Base-by-base conservation (phyloP, 2,113 vertebrate genomes). In the Pygoscelis adeliae region DNA sequence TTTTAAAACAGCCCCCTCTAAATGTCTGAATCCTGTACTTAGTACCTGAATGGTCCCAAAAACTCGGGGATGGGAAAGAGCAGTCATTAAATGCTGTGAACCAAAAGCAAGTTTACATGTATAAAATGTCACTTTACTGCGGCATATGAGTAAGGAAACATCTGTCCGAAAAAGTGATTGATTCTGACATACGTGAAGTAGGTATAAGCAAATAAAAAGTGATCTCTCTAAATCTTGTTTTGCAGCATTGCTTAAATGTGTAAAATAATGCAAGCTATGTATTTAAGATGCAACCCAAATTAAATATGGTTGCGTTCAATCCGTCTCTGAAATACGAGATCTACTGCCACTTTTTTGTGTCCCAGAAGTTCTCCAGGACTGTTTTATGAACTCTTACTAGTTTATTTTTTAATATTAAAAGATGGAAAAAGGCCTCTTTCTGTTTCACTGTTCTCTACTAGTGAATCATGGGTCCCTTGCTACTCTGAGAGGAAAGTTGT, bases 401-500 rank as follows among this genome's bases (percentile, higher is more conserved):
- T 96, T 95, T 65, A 94, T 63, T 97, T 96, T 97, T 97, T 93
- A 92, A 97, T 98, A 98, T 93, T 96, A 86, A 89, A 95, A 88
- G 82, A 94, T 94, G 86, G 92, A 95, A 94, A 96, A 98, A 97
- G 72, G 47, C 61, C 83, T 93, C 89, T 96, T 90, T 97, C 95
- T 98, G 49, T 96, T 98, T 97, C 0, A 5, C 23, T 84, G 83
- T 69, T 96, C 95, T 90, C 38, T 87, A 85, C 90, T 62, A 92
- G 84, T 95, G 94, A 97, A 96, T 96, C 96, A 97, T 93, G 56
- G 16, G 81, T 97, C 97, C 91, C 95, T 87, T 96, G 96, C 88
- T 97, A 92, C 91, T 89, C 83, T 8, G 69, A 92, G 93, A 96
- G 83, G 92, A 97, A 98, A 97, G 97, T 97, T 98, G 87, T 97